These are phyloP conservation scores for Halesus radiatus DNA, from an alignment of 1,140 invertebrate species.

Conservation along the genomic window DNA sequence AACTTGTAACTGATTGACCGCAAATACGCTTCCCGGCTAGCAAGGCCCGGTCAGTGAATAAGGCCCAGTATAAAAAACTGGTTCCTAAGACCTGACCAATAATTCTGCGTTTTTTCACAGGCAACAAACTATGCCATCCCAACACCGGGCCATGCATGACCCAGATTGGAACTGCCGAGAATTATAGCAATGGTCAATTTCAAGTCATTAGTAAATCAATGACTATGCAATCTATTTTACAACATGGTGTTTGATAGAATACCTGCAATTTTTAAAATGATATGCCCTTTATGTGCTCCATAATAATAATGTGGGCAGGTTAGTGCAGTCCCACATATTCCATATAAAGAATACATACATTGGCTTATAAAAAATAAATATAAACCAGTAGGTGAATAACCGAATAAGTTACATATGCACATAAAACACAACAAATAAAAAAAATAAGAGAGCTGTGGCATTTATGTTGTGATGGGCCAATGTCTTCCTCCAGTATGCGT, in stretches of 20 bases:
- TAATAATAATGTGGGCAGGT: too few relatives aligned
- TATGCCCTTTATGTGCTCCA: too few relatives aligned
- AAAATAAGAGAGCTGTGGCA: too few relatives aligned
- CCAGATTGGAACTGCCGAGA: not conserved
- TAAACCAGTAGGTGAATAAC: too few relatives aligned
- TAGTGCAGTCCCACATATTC: too few relatives aligned
- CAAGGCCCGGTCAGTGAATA: not conserved
- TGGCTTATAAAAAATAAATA: too few relatives aligned
- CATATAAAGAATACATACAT: too few relatives aligned
- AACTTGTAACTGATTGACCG: slow-evolving; percentile 22
- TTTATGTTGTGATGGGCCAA: too few relatives aligned
- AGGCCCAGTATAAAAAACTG: not conserved
- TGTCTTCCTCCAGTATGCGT: too few relatives aligned
- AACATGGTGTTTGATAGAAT: not conserved
- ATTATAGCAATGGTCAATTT: not conserved
- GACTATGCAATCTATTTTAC: not conserved
- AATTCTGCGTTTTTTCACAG: not conserved
- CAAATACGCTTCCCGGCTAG: slow-evolving; percentile 14
- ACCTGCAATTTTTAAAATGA: too few relatives aligned
- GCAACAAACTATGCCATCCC: slow-evolving; percentile 11
- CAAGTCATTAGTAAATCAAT: slow-evolving; percentile 11
- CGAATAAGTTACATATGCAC: too few relatives aligned
- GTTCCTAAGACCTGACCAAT: slow-evolving; percentile 23
- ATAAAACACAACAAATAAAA: too few relatives aligned
- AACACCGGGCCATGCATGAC: not conserved